Evolutionary conservation across 2,113 vertebrate genomes (phyloP).

Genomic region (Chelonoidis abingdonii): DNA sequence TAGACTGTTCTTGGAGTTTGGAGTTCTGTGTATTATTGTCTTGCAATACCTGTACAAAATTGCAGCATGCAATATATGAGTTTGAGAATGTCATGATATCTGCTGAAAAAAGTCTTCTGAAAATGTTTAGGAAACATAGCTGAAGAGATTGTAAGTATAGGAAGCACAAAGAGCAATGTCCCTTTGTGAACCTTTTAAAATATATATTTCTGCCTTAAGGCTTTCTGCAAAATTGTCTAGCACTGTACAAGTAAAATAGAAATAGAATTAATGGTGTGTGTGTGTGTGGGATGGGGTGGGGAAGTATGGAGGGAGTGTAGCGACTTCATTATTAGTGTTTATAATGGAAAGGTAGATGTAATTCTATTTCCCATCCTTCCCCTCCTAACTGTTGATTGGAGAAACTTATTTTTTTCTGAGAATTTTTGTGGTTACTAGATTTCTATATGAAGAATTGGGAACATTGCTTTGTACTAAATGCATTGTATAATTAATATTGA

Average conservation of each 20-base stretch:
- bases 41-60: not conserved
- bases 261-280: not conserved
- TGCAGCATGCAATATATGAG: not conserved
- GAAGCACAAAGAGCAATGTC: too few species aligned
- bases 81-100: rapidly evolving
- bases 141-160: not conserved
- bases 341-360: too few species aligned
- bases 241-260: not conserved
- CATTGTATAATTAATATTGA: too few species aligned
- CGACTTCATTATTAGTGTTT: not conserved
- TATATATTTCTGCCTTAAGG: rapidly evolving
- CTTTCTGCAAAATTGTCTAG: not conserved
- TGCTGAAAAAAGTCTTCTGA: rapidly evolving
- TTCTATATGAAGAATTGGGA: not conserved
- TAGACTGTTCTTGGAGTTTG: rapidly evolving
- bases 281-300: not conserved
- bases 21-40: rapidly evolving
- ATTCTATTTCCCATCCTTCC: not conserved
- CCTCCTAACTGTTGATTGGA: not conserved
- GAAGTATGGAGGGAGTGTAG: rapidly evolving
- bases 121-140: not conserved
- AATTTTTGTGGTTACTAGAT: not conserved
- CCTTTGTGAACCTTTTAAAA: not conserved
- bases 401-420: not conserved
- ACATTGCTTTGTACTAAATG: not conserved